Percentiles rank a stretch among this genome's conserved stretches.
Conservation (phyloP, 2,113 vertebrate genomes). For the Chelonoidis abingdonii region DNA sequence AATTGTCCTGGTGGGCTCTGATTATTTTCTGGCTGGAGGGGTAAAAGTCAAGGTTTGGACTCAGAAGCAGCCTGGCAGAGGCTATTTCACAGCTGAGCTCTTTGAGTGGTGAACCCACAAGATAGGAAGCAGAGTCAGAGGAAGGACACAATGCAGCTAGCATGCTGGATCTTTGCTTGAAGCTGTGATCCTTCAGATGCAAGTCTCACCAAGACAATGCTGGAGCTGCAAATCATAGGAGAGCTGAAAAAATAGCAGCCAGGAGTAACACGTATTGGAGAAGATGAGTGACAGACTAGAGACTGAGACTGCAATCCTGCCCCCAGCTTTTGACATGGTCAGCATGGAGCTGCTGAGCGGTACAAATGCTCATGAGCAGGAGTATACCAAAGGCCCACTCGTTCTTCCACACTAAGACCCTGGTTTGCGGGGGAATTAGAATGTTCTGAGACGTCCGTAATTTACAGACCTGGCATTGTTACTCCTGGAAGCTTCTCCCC, state of each 20-base stretch:
- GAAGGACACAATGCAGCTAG: not conserved
- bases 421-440: not conserved
- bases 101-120: not conserved
- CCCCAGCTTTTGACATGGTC: not conserved
- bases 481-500: not conserved
- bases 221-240: not conserved
- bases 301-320: not conserved
- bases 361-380: not conserved
- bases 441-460: not conserved
- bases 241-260: not conserved
- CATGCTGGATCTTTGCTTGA: not conserved
- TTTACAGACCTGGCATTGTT: not conserved
- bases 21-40: no score
- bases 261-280: not conserved
- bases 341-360: not conserved
- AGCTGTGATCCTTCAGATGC: not conserved
- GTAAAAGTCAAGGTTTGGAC: not conserved
- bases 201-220: not conserved
- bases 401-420: not conserved
- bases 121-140: not conserved
- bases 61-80: not conserved
- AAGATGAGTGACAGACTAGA: not conserved
- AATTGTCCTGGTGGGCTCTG: not conserved
- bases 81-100: not conserved
- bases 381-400: not conserved